phyloP scores from a whole-genome alignment of 35 echinoderm and acorn worm species.

The Eucidaris tribuloides region DNA sequence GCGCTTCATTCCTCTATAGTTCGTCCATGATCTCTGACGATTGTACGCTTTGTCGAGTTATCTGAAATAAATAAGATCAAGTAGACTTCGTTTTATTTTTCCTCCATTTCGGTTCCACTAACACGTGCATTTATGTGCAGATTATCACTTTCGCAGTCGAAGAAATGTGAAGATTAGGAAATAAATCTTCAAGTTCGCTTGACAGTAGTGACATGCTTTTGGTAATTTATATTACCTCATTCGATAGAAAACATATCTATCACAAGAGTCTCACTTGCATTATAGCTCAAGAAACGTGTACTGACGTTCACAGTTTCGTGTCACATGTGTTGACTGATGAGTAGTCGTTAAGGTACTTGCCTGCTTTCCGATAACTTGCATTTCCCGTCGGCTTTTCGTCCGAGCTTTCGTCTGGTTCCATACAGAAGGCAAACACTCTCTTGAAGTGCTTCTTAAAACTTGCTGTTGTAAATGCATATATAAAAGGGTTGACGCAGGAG shows the following conservation, averaged over 20 bases:
- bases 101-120: background rate
- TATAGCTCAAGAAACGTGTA: background rate
- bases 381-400: constrained; percentile 53
- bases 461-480: constrained; percentile 89
- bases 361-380: constrained; percentile 67
- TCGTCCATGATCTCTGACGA: background rate
- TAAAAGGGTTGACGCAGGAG: constrained; percentile 91
- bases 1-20: background rate
- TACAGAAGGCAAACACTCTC: constrained; percentile 65
- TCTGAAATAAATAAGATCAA: constrained; percentile 23
- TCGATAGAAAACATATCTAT: background rate
- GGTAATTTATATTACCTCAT: background rate
- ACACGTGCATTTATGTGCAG: background rate
- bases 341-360: constrained; percentile 75
- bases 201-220: background rate
- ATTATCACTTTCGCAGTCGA: too few relatives aligned
- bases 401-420: constrained; percentile 32
- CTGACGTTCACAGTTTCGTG: constrained; percentile 70
- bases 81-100: background rate
- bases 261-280: background rate
- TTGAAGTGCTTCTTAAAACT: constrained; percentile 95
- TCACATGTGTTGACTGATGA: constrained; percentile 72
- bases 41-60: background rate
- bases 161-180: too few relatives aligned
- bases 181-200: too few relatives aligned